Base-by-base conservation (phyloP, 2,888 invertebrate species). In the Penaeus monodon region DNA sequence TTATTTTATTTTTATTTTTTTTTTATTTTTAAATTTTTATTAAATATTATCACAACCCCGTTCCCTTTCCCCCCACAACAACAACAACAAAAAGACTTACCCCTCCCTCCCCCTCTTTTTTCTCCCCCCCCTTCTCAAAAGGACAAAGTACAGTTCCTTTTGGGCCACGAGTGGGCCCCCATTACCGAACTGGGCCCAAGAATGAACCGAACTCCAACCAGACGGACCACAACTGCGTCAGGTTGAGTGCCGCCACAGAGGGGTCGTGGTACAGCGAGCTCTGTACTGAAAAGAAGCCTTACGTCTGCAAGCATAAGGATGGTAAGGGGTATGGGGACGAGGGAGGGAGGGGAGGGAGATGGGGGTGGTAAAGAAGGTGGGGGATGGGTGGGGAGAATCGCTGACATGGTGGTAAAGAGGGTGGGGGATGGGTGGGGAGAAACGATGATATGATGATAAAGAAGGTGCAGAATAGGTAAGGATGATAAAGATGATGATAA, bases 171-270 rank as follows among this genome's bases (percentile, higher is more conserved):
- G 6, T 89, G 86, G 81, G 2, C 66, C 76, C 29, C 38, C 81
- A 8, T 89, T 78, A 81, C 84, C 81, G 63, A 66, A 84, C 77
- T 89, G 88, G 88, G 86, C 81, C 81, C 1, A 27, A 68, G 0
- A 65, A 68, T 22, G 74, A 88, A 27, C 88, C 86, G 20, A 81
- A 68, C 63, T 27, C 74, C 12, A 70, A 22, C 29, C 12, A 57
- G n/a, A 44, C 70, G 8, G 73, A 24, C 29, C 14, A 49, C n/a
- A 79, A 66, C n/a, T 89, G 88, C 38, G 84, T 84, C 57, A 27
- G 27, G 6, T 20, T 89, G 22, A 77, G 70, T 29, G 29, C 65
- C 7, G 44, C 29, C 3, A 22, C 44, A 33, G 76, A 74, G n/a
- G 88, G 84, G 44, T 33, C 24, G 33, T 89, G 86, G 88, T 77